Percentiles rank a stretch among this genome's conserved stretches.
These are phyloP conservation scores for Panagrolaimus sp. DNA, from an alignment of 1,140 invertebrate genomes.

Conservation along the genomic window DNA sequence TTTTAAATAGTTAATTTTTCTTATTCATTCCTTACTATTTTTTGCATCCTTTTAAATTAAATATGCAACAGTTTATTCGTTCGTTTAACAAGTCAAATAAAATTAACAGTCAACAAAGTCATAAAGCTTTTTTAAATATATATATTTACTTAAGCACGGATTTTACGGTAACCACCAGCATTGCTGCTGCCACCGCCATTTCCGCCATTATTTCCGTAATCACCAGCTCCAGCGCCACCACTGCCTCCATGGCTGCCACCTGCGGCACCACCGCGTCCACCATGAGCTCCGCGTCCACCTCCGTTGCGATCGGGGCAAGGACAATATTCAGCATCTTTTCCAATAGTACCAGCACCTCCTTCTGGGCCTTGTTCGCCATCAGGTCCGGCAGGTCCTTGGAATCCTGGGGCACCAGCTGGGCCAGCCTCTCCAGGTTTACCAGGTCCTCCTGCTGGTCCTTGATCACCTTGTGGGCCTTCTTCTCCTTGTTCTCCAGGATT, in stretches of 20 bases:
- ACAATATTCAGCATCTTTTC: slow-evolving; percentile 25
- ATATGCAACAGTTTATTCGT: too few species aligned
- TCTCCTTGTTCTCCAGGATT: neutral
- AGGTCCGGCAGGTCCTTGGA: slow-evolving; percentile 25
- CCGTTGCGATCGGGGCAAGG: slow-evolving; percentile 19
- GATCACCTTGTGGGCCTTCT: neutral
- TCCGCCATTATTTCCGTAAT: neutral
- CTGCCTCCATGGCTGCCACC: neutral
- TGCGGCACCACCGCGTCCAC: slow-evolving; percentile 12
- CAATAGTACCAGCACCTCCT: slow-evolving; percentile 15
- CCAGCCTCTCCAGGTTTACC: slow-evolving; percentile 7
- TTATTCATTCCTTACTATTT: too few species aligned
- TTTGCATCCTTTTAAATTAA: too few species aligned
- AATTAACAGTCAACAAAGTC: too few species aligned
- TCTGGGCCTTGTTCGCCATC: slow-evolving; percentile 31
- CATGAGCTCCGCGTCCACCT: neutral
- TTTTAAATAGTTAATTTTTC: too few species aligned
- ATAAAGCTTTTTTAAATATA: too few species aligned
- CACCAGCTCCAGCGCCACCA: neutral
- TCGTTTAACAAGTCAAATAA: too few species aligned
- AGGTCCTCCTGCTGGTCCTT: neutral
- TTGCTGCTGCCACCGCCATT: neutral
- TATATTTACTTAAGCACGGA: neutral
- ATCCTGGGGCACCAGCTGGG: slow-evolving; percentile 18
- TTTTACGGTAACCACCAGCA: neutral